Conservation (phyloP, 2,888 invertebrate species). For the Hirtodrosophila duncani region DNA sequence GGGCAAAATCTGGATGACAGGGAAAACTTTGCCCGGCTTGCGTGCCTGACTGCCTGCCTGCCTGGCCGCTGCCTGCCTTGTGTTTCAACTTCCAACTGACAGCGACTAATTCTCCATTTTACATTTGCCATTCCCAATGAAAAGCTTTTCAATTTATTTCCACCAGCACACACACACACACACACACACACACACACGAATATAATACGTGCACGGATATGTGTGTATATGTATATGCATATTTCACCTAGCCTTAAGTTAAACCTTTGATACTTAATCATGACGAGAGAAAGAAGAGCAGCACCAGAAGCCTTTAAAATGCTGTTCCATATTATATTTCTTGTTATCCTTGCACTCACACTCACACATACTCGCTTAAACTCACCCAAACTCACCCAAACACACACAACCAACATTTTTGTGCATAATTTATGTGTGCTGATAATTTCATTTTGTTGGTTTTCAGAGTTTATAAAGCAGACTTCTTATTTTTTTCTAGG, state of each 20-base stretch:
- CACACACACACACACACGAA: neutral
- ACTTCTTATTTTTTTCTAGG: no score
- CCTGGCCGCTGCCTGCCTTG: constrained; percentile 30
- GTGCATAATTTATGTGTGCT: constrained; percentile 51
- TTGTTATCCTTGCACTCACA: neutral
- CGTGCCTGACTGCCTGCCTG: constrained; percentile 41
- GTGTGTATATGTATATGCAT: no score
- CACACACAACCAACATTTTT: constrained; percentile 22
- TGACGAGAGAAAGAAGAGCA: constrained; percentile 26
- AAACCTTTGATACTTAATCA: constrained; percentile 62
- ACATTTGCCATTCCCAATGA: constrained; percentile 30
- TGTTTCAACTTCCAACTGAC: constrained; percentile 38
- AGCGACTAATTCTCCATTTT: constrained; percentile 53
- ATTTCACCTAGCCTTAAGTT: constrained; percentile 40
- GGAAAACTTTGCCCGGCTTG: constrained; percentile 16
- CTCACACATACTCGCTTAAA: constrained; percentile 18
- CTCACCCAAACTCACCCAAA: neutral
- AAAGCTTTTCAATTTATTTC: constrained; percentile 68
- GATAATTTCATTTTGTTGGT: constrained; percentile 38
- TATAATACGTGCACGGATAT: no score
- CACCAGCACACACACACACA: constrained; percentile 9
- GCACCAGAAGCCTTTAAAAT: neutral
- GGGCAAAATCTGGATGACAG: constrained; percentile 5
- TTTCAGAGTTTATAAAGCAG: no score
- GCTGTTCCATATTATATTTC: neutral